Percentiles rank a stretch among this genome's conserved stretches.
These are phyloP conservation scores for Halcyon malimbica DNA, from an alignment of 2,113 vertebrate genomes.

Conservation along the genomic window DNA sequence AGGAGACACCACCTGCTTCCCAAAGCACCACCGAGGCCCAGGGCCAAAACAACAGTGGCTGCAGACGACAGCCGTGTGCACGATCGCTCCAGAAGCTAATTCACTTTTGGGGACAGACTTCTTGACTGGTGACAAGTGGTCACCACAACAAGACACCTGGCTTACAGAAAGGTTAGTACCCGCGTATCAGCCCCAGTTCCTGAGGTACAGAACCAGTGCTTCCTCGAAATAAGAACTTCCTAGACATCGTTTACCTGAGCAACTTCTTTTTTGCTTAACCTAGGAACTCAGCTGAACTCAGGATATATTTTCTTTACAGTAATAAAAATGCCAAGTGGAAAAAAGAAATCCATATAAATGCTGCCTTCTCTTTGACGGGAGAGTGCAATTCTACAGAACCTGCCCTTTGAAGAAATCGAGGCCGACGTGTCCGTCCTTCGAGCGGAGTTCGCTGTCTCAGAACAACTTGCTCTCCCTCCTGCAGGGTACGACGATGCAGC, in stretches of 20 bases:
- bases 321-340: neutral
- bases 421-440: neutral
- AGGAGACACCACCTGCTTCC: neutral
- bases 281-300: neutral
- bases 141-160: neutral
- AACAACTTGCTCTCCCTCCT: neutral
- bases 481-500: rapidly evolving
- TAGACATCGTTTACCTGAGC: neutral
- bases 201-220: too few relatives aligned
- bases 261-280: neutral
- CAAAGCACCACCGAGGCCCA: neutral
- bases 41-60: neutral
- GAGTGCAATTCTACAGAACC: neutral
- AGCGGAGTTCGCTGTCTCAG: neutral
- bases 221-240: neutral
- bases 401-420: neutral
- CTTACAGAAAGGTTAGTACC: neutral
- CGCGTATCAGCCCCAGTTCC: neutral
- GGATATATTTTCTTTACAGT: neutral
- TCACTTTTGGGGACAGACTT: neutral
- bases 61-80: neutral
- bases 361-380: neutral
- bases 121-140: rapidly evolving
- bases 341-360: neutral
- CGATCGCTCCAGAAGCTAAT: neutral